Evolutionary conservation across 2,113 vertebrate species (phyloP).

Genomic region (Callipepla californica): DNA sequence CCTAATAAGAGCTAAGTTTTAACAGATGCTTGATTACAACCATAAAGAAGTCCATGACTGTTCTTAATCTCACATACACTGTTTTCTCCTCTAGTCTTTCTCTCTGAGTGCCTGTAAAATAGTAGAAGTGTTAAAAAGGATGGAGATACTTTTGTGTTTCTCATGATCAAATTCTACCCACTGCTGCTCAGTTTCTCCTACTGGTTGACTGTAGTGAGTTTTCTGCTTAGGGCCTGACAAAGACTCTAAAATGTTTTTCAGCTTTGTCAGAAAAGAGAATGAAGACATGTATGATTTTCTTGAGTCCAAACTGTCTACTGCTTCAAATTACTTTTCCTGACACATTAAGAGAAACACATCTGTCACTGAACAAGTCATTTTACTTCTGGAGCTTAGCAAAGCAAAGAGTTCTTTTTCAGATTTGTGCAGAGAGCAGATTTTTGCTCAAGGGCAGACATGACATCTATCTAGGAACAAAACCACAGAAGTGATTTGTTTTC

Average conservation of each 20-base stretch:
- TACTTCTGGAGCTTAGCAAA: not conserved
- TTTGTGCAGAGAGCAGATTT: not conserved
- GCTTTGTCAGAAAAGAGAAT: not conserved
- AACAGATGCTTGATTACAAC: not conserved
- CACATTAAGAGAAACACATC: not conserved
- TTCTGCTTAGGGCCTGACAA: not conserved
- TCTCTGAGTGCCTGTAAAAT: not conserved
- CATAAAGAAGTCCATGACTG: not conserved
- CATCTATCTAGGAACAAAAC: constrained; percentile 59
- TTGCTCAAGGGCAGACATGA: not conserved
- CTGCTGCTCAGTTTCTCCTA: not conserved
- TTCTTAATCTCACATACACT: not conserved
- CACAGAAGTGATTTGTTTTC: not conserved
- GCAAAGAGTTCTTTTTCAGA: not conserved
- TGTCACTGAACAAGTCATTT: not conserved
- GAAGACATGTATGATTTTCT: accelerated
- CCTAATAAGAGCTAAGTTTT: not conserved
- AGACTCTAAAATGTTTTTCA: not conserved
- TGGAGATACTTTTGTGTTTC: not conserved
- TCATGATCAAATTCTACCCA: not conserved
- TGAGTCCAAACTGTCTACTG: not conserved
- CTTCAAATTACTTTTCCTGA: not conserved
- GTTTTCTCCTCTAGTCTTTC: not conserved
- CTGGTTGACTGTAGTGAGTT: not conserved
- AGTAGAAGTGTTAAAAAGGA: not conserved